These are phyloP conservation scores for Mastacembelus armatus DNA, from an alignment of 2,797 vertebrate species.

Conservation along the genomic window DNA sequence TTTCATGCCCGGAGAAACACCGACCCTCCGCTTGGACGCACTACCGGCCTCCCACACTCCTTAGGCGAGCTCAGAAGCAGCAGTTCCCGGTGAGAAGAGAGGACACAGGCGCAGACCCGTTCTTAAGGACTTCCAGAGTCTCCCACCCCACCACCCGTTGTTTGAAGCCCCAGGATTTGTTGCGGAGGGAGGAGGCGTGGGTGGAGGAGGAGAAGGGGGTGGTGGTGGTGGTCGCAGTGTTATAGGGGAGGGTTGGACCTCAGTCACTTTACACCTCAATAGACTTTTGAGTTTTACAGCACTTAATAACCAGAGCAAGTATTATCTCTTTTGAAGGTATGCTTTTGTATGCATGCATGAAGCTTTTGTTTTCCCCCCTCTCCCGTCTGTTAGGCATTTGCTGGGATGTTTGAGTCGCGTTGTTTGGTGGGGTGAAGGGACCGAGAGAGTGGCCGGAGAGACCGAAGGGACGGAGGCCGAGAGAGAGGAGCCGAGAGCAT, in stretches of 20 bases:
- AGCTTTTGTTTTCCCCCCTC: conserved; percentile 39
- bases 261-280: conserved; percentile 58
- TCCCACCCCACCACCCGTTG: conserved; percentile 23
- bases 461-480: conserved; percentile 60
- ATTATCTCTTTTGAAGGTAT: conserved; percentile 26
- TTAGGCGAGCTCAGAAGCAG: conserved; percentile 56
- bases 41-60: conserved; percentile 43
- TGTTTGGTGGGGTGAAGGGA: conserved; percentile 81
- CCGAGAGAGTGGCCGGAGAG: conserved; percentile 72
- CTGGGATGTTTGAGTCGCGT: conserved; percentile 82
- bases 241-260: conserved; percentile 29
- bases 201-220: conserved; percentile 5
- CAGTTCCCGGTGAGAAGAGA: conserved; percentile 69
- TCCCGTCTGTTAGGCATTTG: conserved; percentile 66
- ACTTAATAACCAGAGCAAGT: conserved; percentile 57
- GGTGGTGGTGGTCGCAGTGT: conserved; percentile 45
- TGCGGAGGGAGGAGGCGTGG: conserved; percentile 19
- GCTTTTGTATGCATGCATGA: conserved; percentile 51
- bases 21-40: conserved; percentile 55
- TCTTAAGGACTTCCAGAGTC: conserved; percentile 47
- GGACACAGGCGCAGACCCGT: conserved; percentile 28
- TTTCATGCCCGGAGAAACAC: conserved; percentile 42
- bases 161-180: conserved; percentile 65
- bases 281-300: conserved; percentile 75
- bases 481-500: conserved; percentile 76